Evolutionary conservation across 2,113 vertebrate genomes (phyloP).

Genomic region (Coreoperca whiteheadi): DNA sequence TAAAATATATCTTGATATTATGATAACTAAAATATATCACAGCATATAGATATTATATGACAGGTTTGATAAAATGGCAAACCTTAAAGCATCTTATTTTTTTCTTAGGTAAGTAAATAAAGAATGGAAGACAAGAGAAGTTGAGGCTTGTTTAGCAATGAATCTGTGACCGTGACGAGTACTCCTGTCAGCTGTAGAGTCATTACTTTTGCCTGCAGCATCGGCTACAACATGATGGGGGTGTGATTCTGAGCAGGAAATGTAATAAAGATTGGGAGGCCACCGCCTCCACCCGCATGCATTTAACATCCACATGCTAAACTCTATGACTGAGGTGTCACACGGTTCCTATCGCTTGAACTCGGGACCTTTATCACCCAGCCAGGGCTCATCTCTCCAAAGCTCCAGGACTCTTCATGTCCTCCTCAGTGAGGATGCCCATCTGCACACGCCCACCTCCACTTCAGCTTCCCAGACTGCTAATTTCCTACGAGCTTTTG

Average conservation of each 20-base stretch:
- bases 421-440: background rate
- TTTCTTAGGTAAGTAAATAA: background rate
- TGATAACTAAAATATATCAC: background rate
- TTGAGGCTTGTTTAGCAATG: background rate
- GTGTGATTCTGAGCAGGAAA: background rate
- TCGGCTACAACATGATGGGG: background rate
- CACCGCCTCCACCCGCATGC: background rate
- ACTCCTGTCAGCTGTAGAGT: background rate
- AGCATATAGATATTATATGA: too few species aligned
- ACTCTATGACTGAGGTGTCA: background rate
- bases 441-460: constrained; percentile 22
- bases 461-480: constrained; percentile 12
- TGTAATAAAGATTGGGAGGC: background rate
- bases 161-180: background rate
- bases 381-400: background rate
- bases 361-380: background rate
- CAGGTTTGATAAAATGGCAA: too few species aligned
- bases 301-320: background rate
- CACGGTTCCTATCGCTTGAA: background rate
- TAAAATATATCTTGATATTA: background rate
- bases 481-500: constrained; percentile 32
- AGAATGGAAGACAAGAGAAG: background rate
- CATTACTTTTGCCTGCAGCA: background rate
- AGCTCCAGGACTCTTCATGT: background rate
- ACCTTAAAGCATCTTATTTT: background rate